These are phyloP conservation scores for Epistrophe grossulariae DNA, from an alignment of 2,888 invertebrate species.

Conservation along the genomic window DNA sequence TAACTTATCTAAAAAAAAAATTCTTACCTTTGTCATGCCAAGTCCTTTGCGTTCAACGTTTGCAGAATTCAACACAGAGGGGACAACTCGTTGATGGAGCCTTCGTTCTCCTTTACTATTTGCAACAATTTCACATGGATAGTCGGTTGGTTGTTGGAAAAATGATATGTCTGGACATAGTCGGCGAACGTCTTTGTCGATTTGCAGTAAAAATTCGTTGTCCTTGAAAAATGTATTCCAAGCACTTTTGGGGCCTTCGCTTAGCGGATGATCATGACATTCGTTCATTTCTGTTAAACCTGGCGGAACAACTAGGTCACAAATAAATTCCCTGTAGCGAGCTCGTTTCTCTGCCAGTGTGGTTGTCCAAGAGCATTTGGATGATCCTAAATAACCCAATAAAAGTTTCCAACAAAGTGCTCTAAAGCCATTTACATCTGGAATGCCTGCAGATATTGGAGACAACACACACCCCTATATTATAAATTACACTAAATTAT, in stretches of 20 bases:
- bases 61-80: conserved; percentile 92
- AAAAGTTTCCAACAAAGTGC: conserved; percentile 95
- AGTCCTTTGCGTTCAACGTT: conserved; percentile 94
- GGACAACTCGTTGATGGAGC: conserved; percentile 94
- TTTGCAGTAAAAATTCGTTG: conserved; percentile 98
- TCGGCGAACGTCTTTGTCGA: conserved; percentile 98
- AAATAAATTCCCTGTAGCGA: conserved; percentile 92
- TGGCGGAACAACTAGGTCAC: conserved; percentile 94
- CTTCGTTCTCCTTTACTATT: conserved; percentile 92
- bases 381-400: conserved; percentile 92
- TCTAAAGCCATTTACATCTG: conserved; percentile 93
- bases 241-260: conserved; percentile 95
- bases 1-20: background rate
- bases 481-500: background rate
- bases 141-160: conserved; percentile 97
- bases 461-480: conserved; percentile 50
- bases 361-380: conserved; percentile 88
- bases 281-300: conserved; percentile 86
- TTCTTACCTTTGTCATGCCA: conserved; percentile 93
- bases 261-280: conserved; percentile 93
- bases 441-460: conserved; percentile 88
- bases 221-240: conserved; percentile 98
- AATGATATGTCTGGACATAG: conserved; percentile 98
- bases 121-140: conserved; percentile 92
- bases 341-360: conserved; percentile 90